Conservation (phyloP, 2,113 vertebrate species). For the Melanostigma gelatinosum region DNA sequence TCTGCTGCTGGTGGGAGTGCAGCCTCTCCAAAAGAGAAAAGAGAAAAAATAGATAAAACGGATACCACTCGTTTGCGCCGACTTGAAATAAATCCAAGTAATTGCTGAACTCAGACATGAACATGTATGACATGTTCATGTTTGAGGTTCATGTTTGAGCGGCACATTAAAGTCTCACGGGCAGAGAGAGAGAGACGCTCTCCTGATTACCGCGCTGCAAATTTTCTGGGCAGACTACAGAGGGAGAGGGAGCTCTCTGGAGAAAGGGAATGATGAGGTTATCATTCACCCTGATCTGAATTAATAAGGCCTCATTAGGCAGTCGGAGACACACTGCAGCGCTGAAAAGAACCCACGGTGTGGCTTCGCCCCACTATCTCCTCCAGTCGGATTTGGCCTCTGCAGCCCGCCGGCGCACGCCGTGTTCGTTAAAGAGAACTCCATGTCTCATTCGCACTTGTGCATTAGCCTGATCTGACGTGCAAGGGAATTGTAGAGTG, state of each 20-base stretch:
- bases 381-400: conserved; percentile 45
- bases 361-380: conserved; percentile 62
- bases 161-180: conserved; percentile 47
- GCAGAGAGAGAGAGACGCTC: conserved; percentile 32
- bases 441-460: conserved; percentile 33
- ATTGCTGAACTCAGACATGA: conserved; percentile 51
- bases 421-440: conserved; percentile 48
- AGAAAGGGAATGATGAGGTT: conserved; percentile 80
- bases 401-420: conserved; percentile 49
- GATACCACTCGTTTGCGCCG: conserved; percentile 56
- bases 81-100: conserved; percentile 60
- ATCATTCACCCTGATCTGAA: conserved; percentile 84
- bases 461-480: conserved; percentile 39
- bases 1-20: conserved; percentile 74
- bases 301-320: conserved; percentile 83
- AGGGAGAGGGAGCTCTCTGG: conserved; percentile 69
- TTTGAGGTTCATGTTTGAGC: conserved; percentile 11
- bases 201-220: conserved; percentile 60
- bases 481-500: conserved; percentile 30
- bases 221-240: conserved; percentile 65
- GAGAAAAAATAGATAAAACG: conserved; percentile 63
- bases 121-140: conserved; percentile 46
- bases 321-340: conserved; percentile 68
- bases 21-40: conserved; percentile 71
- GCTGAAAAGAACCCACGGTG: conserved; percentile 59